These are phyloP conservation scores for Odontamblyopus rebecca DNA, from an alignment of 2,797 vertebrate genomes.

Conservation along the genomic window DNA sequence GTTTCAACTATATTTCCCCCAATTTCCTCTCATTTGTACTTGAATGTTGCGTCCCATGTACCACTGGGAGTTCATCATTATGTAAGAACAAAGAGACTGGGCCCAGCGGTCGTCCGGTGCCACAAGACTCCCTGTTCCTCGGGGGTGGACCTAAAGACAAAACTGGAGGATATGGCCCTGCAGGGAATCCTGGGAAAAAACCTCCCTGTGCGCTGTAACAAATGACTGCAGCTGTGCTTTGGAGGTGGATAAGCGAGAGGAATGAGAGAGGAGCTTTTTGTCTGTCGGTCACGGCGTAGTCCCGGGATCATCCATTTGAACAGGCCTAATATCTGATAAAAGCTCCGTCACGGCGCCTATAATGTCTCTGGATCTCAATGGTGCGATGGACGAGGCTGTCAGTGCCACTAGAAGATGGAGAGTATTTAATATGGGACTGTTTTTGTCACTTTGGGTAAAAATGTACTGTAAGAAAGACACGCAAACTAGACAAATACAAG, in stretches of 20 bases:
- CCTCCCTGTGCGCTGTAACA: slow-evolving; percentile 44
- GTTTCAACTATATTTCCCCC: slow-evolving; percentile 25
- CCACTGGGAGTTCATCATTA: slow-evolving; percentile 49
- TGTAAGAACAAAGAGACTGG: slow-evolving; percentile 46
- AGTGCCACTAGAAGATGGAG: slow-evolving; percentile 28
- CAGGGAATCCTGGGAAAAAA: slow-evolving; percentile 60
- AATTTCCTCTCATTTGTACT: slow-evolving; percentile 25
- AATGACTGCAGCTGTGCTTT: slow-evolving; percentile 72
- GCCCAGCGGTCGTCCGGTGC: slow-evolving; percentile 34
- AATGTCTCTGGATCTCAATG: slow-evolving; percentile 60
- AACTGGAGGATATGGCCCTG: slow-evolving; percentile 57
- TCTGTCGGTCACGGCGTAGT: slow-evolving; percentile 64
- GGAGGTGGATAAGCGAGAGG: slow-evolving; percentile 48
- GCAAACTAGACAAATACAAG: neutral
- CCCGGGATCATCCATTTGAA: slow-evolving; percentile 70
- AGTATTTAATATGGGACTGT: slow-evolving; percentile 5
- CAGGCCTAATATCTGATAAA: slow-evolving; percentile 68
- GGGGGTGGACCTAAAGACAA: slow-evolving; percentile 41
- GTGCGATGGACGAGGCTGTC: slow-evolving; percentile 46
- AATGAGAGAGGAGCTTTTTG: slow-evolving; percentile 57
- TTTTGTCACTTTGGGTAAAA: slow-evolving; percentile 8
- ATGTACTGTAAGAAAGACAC: neutral
- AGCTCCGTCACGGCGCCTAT: slow-evolving; percentile 65
- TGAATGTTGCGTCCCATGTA: slow-evolving; percentile 22
- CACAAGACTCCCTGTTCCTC: slow-evolving; percentile 54